A percentile compares a stretch with the other conserved stretches of the same genome.
Conservation (phyloP, 2,888 invertebrate genomes). For the Acrobasis repandana region DNA sequence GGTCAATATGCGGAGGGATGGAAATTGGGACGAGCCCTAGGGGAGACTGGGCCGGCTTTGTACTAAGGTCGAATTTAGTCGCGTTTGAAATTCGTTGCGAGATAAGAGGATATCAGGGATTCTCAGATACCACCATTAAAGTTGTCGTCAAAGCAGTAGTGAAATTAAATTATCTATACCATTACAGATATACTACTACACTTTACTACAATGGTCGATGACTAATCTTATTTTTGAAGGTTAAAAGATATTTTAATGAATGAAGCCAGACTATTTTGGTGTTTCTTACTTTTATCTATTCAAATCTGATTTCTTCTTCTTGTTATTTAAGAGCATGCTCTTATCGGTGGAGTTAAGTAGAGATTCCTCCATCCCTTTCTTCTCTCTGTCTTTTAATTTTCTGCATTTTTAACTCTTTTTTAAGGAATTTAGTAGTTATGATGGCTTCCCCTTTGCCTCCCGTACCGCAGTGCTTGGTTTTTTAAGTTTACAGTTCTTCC, state of each 20-base stretch:
- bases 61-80: constrained; percentile 18
- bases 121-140: constrained; percentile 2
- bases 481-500: too few relatives aligned
- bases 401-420: too few relatives aligned
- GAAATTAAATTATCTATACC: neutral
- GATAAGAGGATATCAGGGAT: constrained; percentile 14
- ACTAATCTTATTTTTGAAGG: neutral
- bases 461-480: too few relatives aligned
- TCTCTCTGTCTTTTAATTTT: too few relatives aligned
- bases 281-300: too few relatives aligned
- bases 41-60: constrained; percentile 46
- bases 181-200: too few relatives aligned
- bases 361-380: too few relatives aligned
- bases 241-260: neutral
- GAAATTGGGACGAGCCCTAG: constrained; percentile 74
- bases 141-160: constrained; percentile 4
- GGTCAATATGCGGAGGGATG: constrained; percentile 75
- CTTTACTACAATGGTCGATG: neutral
- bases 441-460: too few relatives aligned
- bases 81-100: constrained; percentile 19
- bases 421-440: too few relatives aligned
- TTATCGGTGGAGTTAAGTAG: too few relatives aligned
- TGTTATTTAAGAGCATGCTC: too few relatives aligned
- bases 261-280: neutral
- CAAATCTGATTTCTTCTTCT: too few relatives aligned